Base-by-base conservation (phyloP, 30 jellyfish, hydroid and myxozoan species). In the Nemopilema nomurai region DNA sequence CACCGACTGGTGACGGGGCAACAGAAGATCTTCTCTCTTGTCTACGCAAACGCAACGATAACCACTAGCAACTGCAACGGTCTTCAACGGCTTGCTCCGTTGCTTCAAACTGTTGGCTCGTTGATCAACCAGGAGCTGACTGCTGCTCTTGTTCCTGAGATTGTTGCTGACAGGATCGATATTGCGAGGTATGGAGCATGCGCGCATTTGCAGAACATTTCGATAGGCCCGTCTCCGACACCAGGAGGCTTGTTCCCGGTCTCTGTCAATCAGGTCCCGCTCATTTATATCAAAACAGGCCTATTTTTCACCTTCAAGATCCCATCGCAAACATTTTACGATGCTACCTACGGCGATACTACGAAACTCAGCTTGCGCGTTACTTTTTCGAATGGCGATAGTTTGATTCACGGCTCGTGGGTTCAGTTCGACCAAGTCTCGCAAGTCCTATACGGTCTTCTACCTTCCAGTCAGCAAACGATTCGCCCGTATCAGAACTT, bases 261-360 rank as follows among this genome's bases (percentile, higher is more conserved):
- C 18, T 49, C 67, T 28, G 50, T 21, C 33, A 62, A 72, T 69
- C 41, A 62, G 23, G 64, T 78, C 0, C 90, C 89, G 0, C 57
- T 72, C 6, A 28, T 87, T 17, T 70, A 70, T 57, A 79, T 79
- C 23, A 74, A 79, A 78, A 32, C 86, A 7, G 90, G 96, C 8
- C 27, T 77, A 7, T 79, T 19, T 49, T 87, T 84, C 77, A 53
- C 28, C 18, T 84, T 76, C 30, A 81, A 71, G 32, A 84, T 92
- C 8, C 92, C 97, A 1, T 77, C 76, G 8, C 69, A 83, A n/a
- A 79, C 96, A 19, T 92, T 92, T 76, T 88, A 87, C 81, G 98
- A 92, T 31, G 77, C 84, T 18, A 88, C 64, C 21, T 96, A 92
- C 72, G 98, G 98, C 18, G 25, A 81, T 66, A 83, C 98, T 29